These are phyloP conservation scores for Aphis craccivora DNA, from an alignment of 1,140 invertebrate genomes.

Conservation along the genomic window DNA sequence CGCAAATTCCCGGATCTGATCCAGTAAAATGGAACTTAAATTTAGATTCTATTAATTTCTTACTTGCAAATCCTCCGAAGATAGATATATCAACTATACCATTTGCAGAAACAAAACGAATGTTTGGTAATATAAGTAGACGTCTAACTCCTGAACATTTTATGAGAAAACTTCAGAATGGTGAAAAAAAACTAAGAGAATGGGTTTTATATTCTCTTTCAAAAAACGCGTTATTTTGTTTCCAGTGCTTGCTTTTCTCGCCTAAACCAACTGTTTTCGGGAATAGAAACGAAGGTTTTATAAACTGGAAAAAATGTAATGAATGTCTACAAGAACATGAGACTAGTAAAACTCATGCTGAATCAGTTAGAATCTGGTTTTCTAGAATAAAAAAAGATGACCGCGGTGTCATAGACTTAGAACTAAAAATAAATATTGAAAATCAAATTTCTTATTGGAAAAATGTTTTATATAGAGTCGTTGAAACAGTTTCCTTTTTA, in stretches of 20 bases:
- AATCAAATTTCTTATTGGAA: slow-evolving; percentile 35
- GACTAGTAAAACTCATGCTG: slow-evolving; percentile 29
- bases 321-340: slow-evolving; percentile 24
- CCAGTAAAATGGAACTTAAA: slow-evolving; percentile 32
- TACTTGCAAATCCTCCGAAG: slow-evolving; percentile 35
- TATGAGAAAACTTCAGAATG: slow-evolving; percentile 39
- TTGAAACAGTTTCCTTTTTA: neutral
- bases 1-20: slow-evolving; percentile 3
- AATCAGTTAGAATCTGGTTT: slow-evolving; percentile 5
- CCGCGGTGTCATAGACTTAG: neutral
- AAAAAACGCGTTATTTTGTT: slow-evolving; percentile 28
- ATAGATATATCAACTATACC: slow-evolving; percentile 33
- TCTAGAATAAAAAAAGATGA: slow-evolving; percentile 54
- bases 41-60: slow-evolving; percentile 43
- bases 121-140: slow-evolving; percentile 24
- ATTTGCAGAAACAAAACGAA: slow-evolving; percentile 37
- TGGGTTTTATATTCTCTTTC: slow-evolving; percentile 27
- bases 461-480: slow-evolving; percentile 16
- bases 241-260: slow-evolving; percentile 8
- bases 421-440: slow-evolving; percentile 58
- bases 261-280: slow-evolving; percentile 1
- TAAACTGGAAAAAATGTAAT: slow-evolving; percentile 48
- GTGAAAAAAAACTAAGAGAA: slow-evolving; percentile 36
- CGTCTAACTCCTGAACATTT: slow-evolving; percentile 16
- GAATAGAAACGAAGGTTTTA: slow-evolving; percentile 32